These are phyloP conservation scores for Apaloderma vittatum DNA, from an alignment of 2,113 vertebrate species.

Conservation along the genomic window DNA sequence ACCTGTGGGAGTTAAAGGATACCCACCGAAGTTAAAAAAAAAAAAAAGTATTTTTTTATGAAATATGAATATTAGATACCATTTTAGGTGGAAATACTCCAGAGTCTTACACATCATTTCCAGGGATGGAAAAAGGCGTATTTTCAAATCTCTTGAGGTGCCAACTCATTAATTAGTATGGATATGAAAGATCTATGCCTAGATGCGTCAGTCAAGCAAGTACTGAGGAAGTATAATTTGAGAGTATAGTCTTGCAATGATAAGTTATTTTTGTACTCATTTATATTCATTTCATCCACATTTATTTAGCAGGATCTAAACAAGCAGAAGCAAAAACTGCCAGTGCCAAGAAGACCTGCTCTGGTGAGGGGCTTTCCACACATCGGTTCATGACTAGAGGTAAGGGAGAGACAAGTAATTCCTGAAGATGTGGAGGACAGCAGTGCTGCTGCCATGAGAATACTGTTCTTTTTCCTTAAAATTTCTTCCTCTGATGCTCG, in stretches of 20 bases:
- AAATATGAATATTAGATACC: conserved; percentile 48
- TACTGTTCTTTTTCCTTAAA: background rate
- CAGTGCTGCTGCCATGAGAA: background rate
- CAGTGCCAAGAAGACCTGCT: background rate
- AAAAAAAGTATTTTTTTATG: conserved; percentile 7
- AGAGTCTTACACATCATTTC: conserved; percentile 23
- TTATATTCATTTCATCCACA: conserved; percentile 37
- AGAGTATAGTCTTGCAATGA: background rate
- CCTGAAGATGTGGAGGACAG: background rate
- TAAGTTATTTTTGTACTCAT: conserved; percentile 32
- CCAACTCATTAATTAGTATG: conserved; percentile 48
- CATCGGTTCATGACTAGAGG: background rate
- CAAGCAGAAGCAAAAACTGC: background rate
- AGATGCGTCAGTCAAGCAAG: conserved; percentile 19
- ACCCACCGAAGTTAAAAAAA: background rate
- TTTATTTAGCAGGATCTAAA: conserved; percentile 11
- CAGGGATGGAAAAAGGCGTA: conserved; percentile 3
- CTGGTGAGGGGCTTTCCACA: background rate
- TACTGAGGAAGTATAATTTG: conserved; percentile 34
- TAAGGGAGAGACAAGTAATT: background rate
- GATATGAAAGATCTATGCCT: conserved; percentile 29
- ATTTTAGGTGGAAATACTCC: conserved; percentile 33
- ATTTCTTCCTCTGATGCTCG: background rate
- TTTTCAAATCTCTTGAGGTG: conserved; percentile 32
- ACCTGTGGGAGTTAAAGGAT: background rate